phyloP scores from a whole-genome alignment of 2,797 vertebrate genomes.

The Pogonophryne albipinna region DNA sequence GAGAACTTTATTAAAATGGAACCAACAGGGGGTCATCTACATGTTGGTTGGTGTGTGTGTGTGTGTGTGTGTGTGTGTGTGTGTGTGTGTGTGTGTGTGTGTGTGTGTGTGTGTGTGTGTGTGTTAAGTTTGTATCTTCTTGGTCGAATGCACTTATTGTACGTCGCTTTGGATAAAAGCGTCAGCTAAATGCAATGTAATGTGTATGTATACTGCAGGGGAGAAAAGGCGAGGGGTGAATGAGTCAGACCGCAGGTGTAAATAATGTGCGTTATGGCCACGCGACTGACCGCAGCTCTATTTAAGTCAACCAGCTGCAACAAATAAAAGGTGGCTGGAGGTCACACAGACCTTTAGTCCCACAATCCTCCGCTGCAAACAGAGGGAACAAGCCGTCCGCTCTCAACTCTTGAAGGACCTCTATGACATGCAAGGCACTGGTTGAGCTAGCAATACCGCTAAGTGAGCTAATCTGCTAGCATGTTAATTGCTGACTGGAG shows the following conservation, averaged over 20 bases:
- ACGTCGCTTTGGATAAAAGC: no score
- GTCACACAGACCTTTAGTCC: slow-evolving; percentile 64
- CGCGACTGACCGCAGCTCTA: slow-evolving; percentile 66
- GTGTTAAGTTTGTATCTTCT: slow-evolving; percentile 4
- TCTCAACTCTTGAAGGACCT: neutral
- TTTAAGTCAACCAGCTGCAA: slow-evolving; percentile 76
- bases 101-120: slow-evolving; percentile 27
- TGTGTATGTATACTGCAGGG: slow-evolving; percentile 22
- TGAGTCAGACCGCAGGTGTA: slow-evolving; percentile 51
- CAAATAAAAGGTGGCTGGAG: slow-evolving; percentile 79
- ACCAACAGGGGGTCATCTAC: slow-evolving; percentile 47
- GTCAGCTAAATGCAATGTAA: no score
- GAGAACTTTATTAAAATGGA: slow-evolving; percentile 43
- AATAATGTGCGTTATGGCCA: slow-evolving; percentile 68
- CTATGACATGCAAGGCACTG: neutral
- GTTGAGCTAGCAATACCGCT: no score
- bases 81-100: neutral
- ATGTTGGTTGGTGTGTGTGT: slow-evolving; percentile 8
- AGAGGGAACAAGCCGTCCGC: neutral
- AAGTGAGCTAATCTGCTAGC: neutral
- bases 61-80: slow-evolving; percentile 1
- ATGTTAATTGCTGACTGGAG: neutral
- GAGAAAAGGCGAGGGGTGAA: slow-evolving; percentile 27
- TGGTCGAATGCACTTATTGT: no score
- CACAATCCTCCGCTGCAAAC: slow-evolving; percentile 32